Percentiles rank a stretch among this genome's conserved stretches.
These are phyloP conservation scores for Parelbella ahira DNA, from an alignment of 2,888 invertebrate genomes.

Conservation along the genomic window DNA sequence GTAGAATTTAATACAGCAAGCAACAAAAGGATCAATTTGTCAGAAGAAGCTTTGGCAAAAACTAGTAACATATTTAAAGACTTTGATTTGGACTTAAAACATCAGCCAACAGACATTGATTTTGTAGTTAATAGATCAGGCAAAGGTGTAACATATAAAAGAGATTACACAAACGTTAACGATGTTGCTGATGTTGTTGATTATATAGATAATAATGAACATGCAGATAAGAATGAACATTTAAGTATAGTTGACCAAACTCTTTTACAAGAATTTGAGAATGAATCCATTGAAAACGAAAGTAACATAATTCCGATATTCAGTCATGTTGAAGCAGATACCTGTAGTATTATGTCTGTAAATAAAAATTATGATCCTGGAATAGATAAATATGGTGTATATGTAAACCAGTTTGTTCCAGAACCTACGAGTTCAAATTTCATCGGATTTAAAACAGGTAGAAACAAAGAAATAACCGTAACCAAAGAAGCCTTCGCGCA, in stretches of 20 bases:
- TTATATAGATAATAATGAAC: slow-evolving; percentile 11
- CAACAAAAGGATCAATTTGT: slow-evolving; percentile 45
- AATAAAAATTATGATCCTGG: slow-evolving; percentile 7
- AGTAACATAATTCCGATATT: too few species aligned
- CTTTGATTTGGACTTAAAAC: slow-evolving; percentile 16
- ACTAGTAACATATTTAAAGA: slow-evolving; percentile 36
- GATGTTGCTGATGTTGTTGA: not conserved
- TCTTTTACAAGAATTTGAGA: slow-evolving; percentile 27
- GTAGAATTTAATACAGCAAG: slow-evolving; percentile 47
- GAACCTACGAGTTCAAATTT: too few species aligned
- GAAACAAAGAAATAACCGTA: too few species aligned
- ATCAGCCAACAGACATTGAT: too few species aligned
- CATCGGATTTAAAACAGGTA: slow-evolving; percentile 38
- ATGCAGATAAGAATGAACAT: slow-evolving; percentile 12
- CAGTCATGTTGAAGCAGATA: too few species aligned
- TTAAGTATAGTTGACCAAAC: slow-evolving; percentile 18
- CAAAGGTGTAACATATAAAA: too few species aligned
- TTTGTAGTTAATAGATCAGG: too few species aligned
- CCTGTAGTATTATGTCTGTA: too few species aligned
- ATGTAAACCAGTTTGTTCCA: too few species aligned
- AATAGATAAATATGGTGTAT: not conserved
- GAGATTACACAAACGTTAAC: too few species aligned
- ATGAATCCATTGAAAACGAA: slow-evolving; percentile 21
- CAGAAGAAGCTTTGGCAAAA: slow-evolving; percentile 35
- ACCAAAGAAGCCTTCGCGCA: too few species aligned